These are phyloP conservation scores for Bombus polaris DNA, from an alignment of 1,140 invertebrate species.

Conservation along the genomic window DNA sequence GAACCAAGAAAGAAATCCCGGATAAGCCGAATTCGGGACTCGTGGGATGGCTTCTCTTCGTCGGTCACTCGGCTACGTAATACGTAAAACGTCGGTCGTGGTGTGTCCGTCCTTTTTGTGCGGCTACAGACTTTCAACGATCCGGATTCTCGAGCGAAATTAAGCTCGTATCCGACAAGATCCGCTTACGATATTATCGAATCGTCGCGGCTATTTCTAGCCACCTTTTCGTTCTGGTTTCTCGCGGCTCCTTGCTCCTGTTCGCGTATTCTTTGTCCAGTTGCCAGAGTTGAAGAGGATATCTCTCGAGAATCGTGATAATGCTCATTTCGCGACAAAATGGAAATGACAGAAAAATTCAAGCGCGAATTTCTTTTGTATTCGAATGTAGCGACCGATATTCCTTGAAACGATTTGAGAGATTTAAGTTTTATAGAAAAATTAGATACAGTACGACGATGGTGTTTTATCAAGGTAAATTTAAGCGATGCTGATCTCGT, in stretches of 20 bases:
- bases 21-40: constrained; percentile 57
- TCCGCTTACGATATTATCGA: constrained; percentile 73
- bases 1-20: constrained; percentile 55
- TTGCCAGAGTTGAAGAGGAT: neutral
- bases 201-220: constrained; percentile 30
- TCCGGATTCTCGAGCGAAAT: constrained; percentile 57
- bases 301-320: no score
- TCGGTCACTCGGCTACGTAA: constrained; percentile 48
- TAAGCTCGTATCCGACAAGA: constrained; percentile 65
- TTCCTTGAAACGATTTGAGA: neutral
- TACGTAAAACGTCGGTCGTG: constrained; percentile 25
- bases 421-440: neutral
- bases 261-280: neutral
- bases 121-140: neutral
- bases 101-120: constrained; percentile 34
- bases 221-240: constrained; percentile 5
- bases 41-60: constrained; percentile 16
- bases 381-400: neutral
- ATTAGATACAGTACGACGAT: no score
- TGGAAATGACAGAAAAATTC: neutral
- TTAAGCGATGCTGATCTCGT: neutral
- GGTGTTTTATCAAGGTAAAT: no score
- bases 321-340: neutral
- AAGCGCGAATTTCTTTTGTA: neutral
- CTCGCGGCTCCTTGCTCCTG: neutral